Conservation (phyloP, 2,797 vertebrate species). For the Limosa lapponica region DNA sequence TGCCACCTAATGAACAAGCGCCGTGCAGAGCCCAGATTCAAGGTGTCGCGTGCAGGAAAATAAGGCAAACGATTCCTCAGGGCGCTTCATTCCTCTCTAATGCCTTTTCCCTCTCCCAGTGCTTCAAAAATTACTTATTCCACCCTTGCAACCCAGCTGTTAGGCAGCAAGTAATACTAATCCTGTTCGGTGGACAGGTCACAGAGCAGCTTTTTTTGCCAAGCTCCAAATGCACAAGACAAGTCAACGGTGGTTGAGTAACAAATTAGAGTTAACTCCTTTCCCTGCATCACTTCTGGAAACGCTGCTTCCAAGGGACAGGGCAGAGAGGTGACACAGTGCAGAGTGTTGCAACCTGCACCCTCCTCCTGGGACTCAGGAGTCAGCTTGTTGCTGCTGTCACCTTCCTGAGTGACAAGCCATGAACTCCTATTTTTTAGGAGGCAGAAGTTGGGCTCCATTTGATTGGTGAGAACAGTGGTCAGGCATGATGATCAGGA, state of each 20-base stretch:
- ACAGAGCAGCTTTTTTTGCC: not conserved
- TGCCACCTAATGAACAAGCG: slow-evolving; percentile 57
- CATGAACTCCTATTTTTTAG: not conserved
- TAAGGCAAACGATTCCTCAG: not conserved
- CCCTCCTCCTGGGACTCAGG: not conserved
- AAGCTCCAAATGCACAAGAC: not conserved
- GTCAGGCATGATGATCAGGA: not conserved
- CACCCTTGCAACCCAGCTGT: not conserved
- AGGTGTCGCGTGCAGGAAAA: not conserved
- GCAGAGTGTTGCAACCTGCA: not conserved
- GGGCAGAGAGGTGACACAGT: fast-evolving
- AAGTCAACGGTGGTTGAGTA: not conserved
- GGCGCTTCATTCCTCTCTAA: not conserved
- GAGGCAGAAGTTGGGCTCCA: not conserved
- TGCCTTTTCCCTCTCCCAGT: not conserved
- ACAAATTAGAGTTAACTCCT: not conserved
- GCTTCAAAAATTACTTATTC: not conserved
- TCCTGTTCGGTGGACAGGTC: not conserved
- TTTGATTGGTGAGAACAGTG: not conserved
- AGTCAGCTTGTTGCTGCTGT: fast-evolving
- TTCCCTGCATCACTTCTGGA: not conserved
- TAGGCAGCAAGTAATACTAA: not conserved
- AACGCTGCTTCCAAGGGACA: not conserved
- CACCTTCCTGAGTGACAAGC: not conserved
- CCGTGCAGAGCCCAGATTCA: not conserved